Evolutionary conservation across 2,888 invertebrate species (phyloP).

Genomic region (Tipula unca): DNA sequence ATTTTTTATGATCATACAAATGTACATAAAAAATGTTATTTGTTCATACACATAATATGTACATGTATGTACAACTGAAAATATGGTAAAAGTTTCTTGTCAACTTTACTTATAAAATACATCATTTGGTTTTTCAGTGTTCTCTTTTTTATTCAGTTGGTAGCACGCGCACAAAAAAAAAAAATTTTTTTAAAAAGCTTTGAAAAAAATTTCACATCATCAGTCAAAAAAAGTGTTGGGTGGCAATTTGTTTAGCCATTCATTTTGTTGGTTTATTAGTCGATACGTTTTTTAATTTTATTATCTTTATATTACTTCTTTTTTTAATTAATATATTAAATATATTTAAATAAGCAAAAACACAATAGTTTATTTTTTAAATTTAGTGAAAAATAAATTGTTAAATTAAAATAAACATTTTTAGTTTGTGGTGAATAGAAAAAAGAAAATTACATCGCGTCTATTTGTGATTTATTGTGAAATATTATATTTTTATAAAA

Average conservation of each 20-base stretch:
- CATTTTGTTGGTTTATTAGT: constrained; percentile 15
- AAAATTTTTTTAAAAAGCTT: not conserved
- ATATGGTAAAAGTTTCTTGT: too few species aligned
- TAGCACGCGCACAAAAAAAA: not conserved
- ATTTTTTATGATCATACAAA: too few species aligned
- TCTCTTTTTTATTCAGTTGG: not conserved
- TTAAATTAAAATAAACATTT: not conserved
- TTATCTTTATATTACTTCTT: not conserved
- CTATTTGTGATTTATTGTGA: constrained; percentile 3
- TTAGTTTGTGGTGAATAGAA: not conserved
- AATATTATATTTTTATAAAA: not conserved
- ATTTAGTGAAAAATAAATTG: not conserved
- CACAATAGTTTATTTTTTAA: not conserved
- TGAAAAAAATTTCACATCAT: constrained; percentile 21
- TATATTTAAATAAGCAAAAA: not conserved
- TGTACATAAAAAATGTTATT: too few species aligned
- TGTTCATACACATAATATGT: too few species aligned
- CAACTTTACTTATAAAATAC: not conserved
- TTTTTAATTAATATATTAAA: not conserved
- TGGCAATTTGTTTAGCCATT: constrained; percentile 26
- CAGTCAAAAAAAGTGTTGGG: constrained; percentile 34
- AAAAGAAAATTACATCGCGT: not conserved
- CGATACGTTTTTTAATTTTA: not conserved
- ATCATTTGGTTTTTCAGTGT: too few species aligned
- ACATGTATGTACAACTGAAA: too few species aligned